Evolutionary conservation across 1,140 invertebrate species (phyloP).

Genomic region (Thaumetopoea pityocampa): DNA sequence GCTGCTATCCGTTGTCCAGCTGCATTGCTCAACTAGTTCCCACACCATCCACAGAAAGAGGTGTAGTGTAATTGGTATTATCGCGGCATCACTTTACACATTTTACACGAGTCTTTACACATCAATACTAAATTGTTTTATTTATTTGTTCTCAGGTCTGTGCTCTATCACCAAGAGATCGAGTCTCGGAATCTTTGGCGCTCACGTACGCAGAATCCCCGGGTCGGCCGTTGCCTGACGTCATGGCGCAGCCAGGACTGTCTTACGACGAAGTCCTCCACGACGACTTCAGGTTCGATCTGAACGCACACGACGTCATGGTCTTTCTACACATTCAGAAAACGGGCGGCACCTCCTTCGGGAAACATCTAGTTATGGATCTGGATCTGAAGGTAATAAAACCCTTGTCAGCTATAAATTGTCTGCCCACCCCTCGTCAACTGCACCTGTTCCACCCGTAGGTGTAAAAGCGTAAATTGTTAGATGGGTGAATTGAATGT

Average conservation of each 20-base stretch:
- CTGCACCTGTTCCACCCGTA: slow-evolving; percentile 5
- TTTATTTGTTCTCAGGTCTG: slow-evolving; percentile 77
- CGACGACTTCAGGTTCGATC: slow-evolving; percentile 91
- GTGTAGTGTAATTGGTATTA: too few species aligned
- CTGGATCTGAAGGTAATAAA: slow-evolving; percentile 84
- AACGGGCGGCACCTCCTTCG: slow-evolving; percentile 92
- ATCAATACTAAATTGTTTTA: not conserved
- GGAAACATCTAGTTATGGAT: slow-evolving; percentile 95
- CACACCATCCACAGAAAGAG: too few species aligned
- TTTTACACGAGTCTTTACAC: not conserved
- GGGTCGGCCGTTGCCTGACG: slow-evolving; percentile 75
- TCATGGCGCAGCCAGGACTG: slow-evolving; percentile 77
- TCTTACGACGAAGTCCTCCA: slow-evolving; percentile 90
- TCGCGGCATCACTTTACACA: not conserved
- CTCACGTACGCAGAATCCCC: slow-evolving; percentile 76
- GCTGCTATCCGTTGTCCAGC: too few species aligned
- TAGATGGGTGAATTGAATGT: slow-evolving; percentile 12
- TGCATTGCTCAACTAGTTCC: too few species aligned
- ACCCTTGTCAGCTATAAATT: not conserved
- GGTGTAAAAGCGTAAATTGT: slow-evolving; percentile 3
- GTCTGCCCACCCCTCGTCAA: not conserved
- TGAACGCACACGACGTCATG: slow-evolving; percentile 95
- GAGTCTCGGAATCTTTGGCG: slow-evolving; percentile 55
- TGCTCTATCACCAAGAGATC: slow-evolving; percentile 82
- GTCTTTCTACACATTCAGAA: slow-evolving; percentile 99